A percentile compares a stretch with the other conserved stretches of the same genome.
These are phyloP conservation scores for Hypanus sabinus DNA, from an alignment of 2,113 vertebrate genomes.

Conservation along the genomic window DNA sequence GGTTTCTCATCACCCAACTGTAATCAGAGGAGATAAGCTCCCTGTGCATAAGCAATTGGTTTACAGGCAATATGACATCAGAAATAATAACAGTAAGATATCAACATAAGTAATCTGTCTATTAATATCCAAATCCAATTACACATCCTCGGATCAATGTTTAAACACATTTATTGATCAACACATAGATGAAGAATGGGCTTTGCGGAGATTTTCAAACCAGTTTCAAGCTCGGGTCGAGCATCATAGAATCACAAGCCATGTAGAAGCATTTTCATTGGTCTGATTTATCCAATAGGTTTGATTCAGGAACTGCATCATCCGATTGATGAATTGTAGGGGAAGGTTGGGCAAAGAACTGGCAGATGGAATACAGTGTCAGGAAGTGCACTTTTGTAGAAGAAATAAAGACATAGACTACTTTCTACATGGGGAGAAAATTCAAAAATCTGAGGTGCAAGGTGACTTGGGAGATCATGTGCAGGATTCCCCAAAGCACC, in stretches of 20 bases:
- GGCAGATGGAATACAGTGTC: neutral
- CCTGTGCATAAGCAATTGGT: neutral
- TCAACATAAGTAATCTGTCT: conserved; percentile 15
- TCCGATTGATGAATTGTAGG: neutral
- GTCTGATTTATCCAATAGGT: neutral
- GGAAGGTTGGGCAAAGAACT: neutral
- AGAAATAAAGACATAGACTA: too few relatives aligned
- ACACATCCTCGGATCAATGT: neutral
- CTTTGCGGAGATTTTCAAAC: neutral
- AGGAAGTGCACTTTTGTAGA: too few relatives aligned
- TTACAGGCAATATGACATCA: neutral
- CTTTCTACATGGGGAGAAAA: too few relatives aligned
- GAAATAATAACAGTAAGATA: neutral
- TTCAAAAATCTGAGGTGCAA: too few relatives aligned
- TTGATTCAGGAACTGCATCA: neutral
- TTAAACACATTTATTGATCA: conserved; percentile 17
- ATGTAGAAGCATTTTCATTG: too few relatives aligned
- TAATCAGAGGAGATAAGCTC: neutral
- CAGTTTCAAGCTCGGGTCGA: neutral
- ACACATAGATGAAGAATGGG: neutral
- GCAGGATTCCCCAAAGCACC: too few relatives aligned
- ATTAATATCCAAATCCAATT: neutral
- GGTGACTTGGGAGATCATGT: too few relatives aligned
- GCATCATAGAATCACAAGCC: too few relatives aligned
- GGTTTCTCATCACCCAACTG: neutral